Evolutionary conservation across 2,797 vertebrate species (phyloP).

Genomic region (Liasis olivaceus): DNA sequence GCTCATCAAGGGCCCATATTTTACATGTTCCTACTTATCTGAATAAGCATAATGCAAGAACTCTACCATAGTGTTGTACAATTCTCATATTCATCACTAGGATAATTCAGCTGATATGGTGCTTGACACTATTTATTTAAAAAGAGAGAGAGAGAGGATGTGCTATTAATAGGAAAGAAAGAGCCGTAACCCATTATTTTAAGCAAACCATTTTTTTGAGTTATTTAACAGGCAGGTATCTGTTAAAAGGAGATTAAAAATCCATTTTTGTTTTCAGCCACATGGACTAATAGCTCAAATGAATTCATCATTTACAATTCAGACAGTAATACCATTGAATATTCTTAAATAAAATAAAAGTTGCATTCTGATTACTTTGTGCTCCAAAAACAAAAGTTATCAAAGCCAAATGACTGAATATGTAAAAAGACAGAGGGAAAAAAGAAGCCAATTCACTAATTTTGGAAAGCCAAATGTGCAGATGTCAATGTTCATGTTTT

Average conservation of each 20-base stretch:
- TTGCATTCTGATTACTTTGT: slow-evolving; percentile 41
- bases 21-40: neutral
- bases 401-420: slow-evolving; percentile 41
- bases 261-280: slow-evolving; percentile 32
- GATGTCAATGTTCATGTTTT: slow-evolving; percentile 47
- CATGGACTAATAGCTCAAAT: slow-evolving; percentile 44
- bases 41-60: neutral
- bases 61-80: neutral
- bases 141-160: neutral
- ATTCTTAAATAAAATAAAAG: slow-evolving; percentile 47
- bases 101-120: neutral
- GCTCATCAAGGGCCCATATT: neutral
- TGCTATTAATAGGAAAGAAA: slow-evolving; percentile 21
- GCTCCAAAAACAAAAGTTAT: slow-evolving; percentile 31
- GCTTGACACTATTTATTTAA: neutral
- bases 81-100: neutral
- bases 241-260: slow-evolving; percentile 37
- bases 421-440: neutral
- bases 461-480: slow-evolving; percentile 52
- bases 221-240: slow-evolving; percentile 24
- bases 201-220: slow-evolving; percentile 10
- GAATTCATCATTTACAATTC: slow-evolving; percentile 58
- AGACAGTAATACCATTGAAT: slow-evolving; percentile 47
- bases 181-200: slow-evolving; percentile 37
- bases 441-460: slow-evolving; percentile 22